Base-by-base conservation (phyloP, 2,888 invertebrate species). In the Papilio protenor region DNA sequence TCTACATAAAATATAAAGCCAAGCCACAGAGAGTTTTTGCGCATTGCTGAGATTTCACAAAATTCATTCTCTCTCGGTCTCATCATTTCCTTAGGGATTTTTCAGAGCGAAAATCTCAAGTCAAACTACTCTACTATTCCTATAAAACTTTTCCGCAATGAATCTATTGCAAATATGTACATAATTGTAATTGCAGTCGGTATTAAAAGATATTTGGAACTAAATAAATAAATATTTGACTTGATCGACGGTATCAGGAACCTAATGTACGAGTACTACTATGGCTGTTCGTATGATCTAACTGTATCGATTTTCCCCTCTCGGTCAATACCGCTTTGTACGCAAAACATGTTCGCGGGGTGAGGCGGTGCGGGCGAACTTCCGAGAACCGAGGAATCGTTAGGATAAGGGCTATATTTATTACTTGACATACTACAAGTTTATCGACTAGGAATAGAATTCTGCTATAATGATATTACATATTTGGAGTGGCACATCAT, bases 351-450 rank as follows among this genome's bases (percentile, higher is more conserved):
- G 33, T 40, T 40, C 18, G 45, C 45, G 4, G 77, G 66, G 47
- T 47, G 49, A 47, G 49, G 33, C 73, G 16, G 57, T 47, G 59
- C 69, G 59, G 59, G 40, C 59, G 14, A 47, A 45, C 45, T 77
- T 77, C 47, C 66, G 55, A 47, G 70, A 73, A 74, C 70, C 14
- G 23, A 59, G 52, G 55, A 52, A 52, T 71, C 61, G 61, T 21
- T 40, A 74, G 59, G 16, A 74, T 77, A 77, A 57, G 74, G 27
- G 77, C 45, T 70, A 69, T 74, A 70, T 77, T 73, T 57, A 73
- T 73, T 14, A 47, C 10, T 40, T 61, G 61, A 40, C 2, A 2
- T 45, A 69, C 45, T 21, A n/a, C 21, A 45, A 69, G n/a, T 69
- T 21, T 66, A 40, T 66, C 11, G 18, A 40, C 12, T 40, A n/a